phyloP scores from a whole-genome alignment of 2,888 invertebrate species.

The Cheilosia grossa region DNA sequence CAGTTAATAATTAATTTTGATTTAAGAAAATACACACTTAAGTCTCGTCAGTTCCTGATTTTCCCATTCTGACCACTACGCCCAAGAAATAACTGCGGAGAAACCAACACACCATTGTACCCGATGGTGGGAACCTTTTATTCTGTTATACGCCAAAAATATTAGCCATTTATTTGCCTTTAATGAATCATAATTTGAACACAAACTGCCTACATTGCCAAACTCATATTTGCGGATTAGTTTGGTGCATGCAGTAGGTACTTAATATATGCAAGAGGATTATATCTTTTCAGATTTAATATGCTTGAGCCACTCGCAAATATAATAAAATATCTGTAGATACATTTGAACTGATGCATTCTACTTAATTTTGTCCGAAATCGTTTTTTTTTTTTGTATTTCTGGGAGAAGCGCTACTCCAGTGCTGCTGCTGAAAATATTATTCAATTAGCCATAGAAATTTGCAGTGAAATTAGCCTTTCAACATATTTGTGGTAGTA shows the following conservation, averaged over 20 bases:
- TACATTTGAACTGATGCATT: conserved; percentile 4
- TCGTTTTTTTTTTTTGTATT: not conserved
- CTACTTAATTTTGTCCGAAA: not conserved
- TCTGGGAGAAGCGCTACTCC: conserved; percentile 5
- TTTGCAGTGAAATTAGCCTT: not conserved
- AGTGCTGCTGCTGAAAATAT: not conserved
- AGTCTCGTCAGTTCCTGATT: no score
- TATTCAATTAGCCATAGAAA: not conserved
- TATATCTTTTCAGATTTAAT: conserved; percentile 19
- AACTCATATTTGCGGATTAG: conserved; percentile 14
- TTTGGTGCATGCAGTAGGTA: conserved; percentile 28
- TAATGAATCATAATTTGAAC: conserved; percentile 13
- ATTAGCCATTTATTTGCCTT: not conserved
- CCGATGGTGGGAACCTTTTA: not conserved
- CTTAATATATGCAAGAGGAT: not conserved
- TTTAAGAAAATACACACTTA: no score
- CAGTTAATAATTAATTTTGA: no score
- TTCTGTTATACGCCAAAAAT: not conserved
- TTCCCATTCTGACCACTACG: no score
- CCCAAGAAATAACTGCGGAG: no score
- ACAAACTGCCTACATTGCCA: not conserved
- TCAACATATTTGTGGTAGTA: no score
- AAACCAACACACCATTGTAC: not conserved
- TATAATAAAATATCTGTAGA: conserved; percentile 9
- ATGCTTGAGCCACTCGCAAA: conserved; percentile 2